Evolutionary conservation across 2,888 invertebrate genomes (phyloP).

Genomic region (Oligia fasciuncula): DNA sequence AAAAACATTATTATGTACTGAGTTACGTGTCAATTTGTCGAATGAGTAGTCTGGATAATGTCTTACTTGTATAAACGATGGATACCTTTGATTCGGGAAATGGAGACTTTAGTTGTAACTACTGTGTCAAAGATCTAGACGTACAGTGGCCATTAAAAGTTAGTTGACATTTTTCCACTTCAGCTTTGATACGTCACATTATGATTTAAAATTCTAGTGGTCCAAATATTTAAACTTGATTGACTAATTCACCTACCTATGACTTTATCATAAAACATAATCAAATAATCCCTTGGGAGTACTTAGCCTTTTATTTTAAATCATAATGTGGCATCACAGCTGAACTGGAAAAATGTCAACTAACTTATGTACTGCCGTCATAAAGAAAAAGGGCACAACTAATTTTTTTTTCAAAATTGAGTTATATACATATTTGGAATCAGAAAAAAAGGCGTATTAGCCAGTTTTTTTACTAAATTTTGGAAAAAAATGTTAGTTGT

Average conservation of each 20-base stretch:
- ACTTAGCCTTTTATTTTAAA: neutral
- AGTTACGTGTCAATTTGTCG: neutral
- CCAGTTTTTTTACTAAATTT: too few species aligned
- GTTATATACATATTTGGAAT: too few species aligned
- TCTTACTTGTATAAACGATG: conserved; percentile 9
- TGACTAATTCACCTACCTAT: neutral
- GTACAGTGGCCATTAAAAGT: neutral
- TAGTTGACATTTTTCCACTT: neutral
- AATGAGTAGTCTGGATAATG: conserved; percentile 5
- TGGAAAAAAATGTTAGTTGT: too few species aligned
- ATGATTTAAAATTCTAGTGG: neutral
- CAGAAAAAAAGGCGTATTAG: too few species aligned
- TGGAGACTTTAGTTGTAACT: neutral
- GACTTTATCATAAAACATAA: neutral
- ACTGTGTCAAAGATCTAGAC: conserved; percentile 1
- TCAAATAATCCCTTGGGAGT: neutral
- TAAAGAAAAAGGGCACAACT: too few species aligned
- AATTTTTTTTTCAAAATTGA: too few species aligned
- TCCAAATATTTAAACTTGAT: neutral
- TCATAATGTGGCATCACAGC: neutral
- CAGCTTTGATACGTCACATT: neutral
- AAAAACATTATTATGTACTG: neutral
- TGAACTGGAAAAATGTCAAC: neutral
- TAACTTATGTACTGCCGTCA: too few species aligned
- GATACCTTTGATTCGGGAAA: neutral